Evolutionary conservation across 2,888 invertebrate species (phyloP).

Genomic region (Zeuzera pyrina): DNA sequence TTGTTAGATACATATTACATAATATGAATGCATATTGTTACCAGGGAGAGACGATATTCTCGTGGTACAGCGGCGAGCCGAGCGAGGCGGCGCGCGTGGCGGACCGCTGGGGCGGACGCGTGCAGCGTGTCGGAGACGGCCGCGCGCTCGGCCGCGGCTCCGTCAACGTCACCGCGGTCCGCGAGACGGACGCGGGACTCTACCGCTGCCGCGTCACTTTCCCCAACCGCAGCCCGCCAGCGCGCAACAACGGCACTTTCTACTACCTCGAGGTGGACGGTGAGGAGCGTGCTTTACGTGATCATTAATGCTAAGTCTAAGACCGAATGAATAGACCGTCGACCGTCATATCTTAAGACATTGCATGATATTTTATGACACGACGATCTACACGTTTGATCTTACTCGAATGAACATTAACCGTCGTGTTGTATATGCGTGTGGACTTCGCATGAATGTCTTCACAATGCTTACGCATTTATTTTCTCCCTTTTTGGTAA

Average conservation of each 20-base stretch:
- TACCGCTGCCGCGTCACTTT: slow-evolving; percentile 92
- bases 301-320: neutral
- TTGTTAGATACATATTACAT: no score
- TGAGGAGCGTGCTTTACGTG: no score
- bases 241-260: slow-evolving; percentile 91
- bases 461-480: no score
- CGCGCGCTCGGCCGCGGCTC: slow-evolving; percentile 75
- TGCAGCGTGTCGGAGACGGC: slow-evolving; percentile 74
- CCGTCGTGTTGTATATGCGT: no score
- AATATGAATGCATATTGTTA: slow-evolving; percentile 1
- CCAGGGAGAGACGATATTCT: slow-evolving; percentile 85
- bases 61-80: slow-evolving; percentile 86
- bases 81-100: slow-evolving; percentile 80
- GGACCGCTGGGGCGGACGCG: slow-evolving; percentile 84
- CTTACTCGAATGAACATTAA: no score
- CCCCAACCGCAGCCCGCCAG: slow-evolving; percentile 89
- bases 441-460: no score
- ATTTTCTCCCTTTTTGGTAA: no score
- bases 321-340: no score
- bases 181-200: slow-evolving; percentile 92
- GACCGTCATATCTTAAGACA: no score
- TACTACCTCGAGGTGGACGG: slow-evolving; percentile 91
- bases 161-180: slow-evolving; percentile 88
- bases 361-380: no score
- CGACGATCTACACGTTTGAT: no score